Evolutionary conservation across 2,113 vertebrate genomes (phyloP), one percentile per base, ranked within the genome.

Genomic region (Myrmophylax atrothorax): DNA sequence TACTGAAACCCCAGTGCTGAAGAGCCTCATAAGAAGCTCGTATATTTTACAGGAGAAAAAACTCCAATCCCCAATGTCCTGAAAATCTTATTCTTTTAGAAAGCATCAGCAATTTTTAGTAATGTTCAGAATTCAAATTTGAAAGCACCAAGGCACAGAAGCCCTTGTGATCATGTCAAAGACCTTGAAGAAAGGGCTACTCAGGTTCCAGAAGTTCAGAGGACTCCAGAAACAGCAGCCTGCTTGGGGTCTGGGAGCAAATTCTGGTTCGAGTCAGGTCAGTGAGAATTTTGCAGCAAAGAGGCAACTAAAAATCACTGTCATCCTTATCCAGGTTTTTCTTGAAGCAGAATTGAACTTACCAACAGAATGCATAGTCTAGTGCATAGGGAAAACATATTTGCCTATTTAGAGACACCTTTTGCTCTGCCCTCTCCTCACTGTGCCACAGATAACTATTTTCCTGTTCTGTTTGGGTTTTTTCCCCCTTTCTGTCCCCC

Each of bases 151-250:
- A 63, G 42, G 5, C 33, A 69, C 28, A 81, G 70, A 94, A 38
- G 12, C 6, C 24, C 15, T 70, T 81, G 42, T 75, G 50, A 31
- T 19, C 53, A 2, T 46, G 6, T 49, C 24, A 66, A 46, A 70
- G 35, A 49, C 5, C 10, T 68, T 1, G 7, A 72, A 33, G 50
- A 44, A 87, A 92, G 92, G 33, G 10, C 10, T 82, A 37, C 9
- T 75, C 52, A 29, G 53, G 67, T 87, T 66, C 85, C 74, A 74
- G 15, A 56, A 60, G 44, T 92, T 94, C 16, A 7, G 75, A 87
- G 64, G 62, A 77, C 35, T 72, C 85, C n/a, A 63, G 70, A 93
- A 93, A 87, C 68, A 82, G 74, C 84, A 96, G 87, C 53, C 83
- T 87, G 64, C 38, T 83, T 91, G 38, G 42, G 14, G 7, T 73